Percentiles rank a stretch among this genome's conserved stretches.
Conservation (phyloP, 2,888 invertebrate species). For the Drosophila emarginata region DNA sequence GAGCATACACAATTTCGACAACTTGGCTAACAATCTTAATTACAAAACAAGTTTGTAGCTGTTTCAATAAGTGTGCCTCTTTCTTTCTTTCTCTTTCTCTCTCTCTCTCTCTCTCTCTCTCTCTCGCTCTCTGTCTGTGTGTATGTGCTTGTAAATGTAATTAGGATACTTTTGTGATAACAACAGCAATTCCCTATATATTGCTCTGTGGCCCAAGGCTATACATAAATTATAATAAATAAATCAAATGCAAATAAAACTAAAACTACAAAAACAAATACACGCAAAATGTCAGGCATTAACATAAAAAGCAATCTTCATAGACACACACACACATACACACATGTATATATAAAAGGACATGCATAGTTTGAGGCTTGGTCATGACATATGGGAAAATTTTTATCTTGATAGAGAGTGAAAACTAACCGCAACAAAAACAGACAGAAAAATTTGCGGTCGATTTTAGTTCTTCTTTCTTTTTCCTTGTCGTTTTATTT, state of each 20-base stretch:
- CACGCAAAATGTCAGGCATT: neutral
- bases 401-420: slow-evolving; percentile 2
- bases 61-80: neutral
- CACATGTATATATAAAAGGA: neutral
- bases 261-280: slow-evolving; percentile 4
- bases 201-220: slow-evolving; percentile 1
- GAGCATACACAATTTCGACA: slow-evolving; percentile 17
- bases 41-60: neutral
- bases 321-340: neutral
- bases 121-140: neutral
- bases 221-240: slow-evolving; percentile 48
- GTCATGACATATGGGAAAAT: slow-evolving; percentile 20
- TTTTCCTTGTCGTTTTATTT: slow-evolving; percentile 11
- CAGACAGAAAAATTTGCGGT: neutral
- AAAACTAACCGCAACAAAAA: slow-evolving; percentile 1
- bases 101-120: neutral
- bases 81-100: neutral
- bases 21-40: slow-evolving; percentile 27
- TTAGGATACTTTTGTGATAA: slow-evolving; percentile 30
- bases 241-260: slow-evolving; percentile 22
- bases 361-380: neutral
- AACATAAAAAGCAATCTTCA: slow-evolving; percentile 12
- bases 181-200: slow-evolving; percentile 15
- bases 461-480: neutral
- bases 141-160: slow-evolving; percentile 6